Evolutionary conservation across 2,113 vertebrate genomes (phyloP), one percentile per base, ranked within the genome.

Genomic region (Larimichthys crocea): DNA sequence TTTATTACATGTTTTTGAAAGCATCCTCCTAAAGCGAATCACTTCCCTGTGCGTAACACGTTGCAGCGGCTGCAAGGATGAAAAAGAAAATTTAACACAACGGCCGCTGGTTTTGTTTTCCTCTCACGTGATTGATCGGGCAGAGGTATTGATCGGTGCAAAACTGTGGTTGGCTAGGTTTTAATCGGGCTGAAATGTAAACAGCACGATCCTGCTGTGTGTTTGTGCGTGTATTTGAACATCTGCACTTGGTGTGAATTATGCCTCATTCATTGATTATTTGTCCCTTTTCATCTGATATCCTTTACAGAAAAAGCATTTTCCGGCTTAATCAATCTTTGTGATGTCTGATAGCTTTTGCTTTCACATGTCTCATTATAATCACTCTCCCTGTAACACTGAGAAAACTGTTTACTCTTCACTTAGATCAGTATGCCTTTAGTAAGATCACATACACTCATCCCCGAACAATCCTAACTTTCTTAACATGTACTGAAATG

Each of bases 271-370:
- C 44, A 86, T 77, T 42, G 72, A 85, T 76, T 67, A 68, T 80
- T 81, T 79, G 63, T 77, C 48, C 42, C 0, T 53, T 50, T 71
- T 75, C 12, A 31, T 82, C 26, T 50, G 35, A 67, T 69, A 79
- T 55, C 66, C 62, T 65, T 22, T 53, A 31, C 66, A 74, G 78
- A 0, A 72, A 61, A 65, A 22, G 53, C 52, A 40, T 59, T 88
- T 87, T 68, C 40, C n/a, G 0, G 16, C 68, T 86, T 74, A 74
- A 82, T 86, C 74, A 57, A 76, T 86, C 74, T 86, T 77, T 0
- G 20, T n/a, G 20, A 59, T 60, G 59, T 68, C 77, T 52, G 69
- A 74, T 44, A 16, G 64, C 42, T 71, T 79, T 75, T 71, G 62
- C 76, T 67, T 70, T 60, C 60, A 26, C 69, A 60, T 75, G 48